Base-by-base conservation (phyloP, 2,888 invertebrate genomes). In the Seira ritae region DNA sequence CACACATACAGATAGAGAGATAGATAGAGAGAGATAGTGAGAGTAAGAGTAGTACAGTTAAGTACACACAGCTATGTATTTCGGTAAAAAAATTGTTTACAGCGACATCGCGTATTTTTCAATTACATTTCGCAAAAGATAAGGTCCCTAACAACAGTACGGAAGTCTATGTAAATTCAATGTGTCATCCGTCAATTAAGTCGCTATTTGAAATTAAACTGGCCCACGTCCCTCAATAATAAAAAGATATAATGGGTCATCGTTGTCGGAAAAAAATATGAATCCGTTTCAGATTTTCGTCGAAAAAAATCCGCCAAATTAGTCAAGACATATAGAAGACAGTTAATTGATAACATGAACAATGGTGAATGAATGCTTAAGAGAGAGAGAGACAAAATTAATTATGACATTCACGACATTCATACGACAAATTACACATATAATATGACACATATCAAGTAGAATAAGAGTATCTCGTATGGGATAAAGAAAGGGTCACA, bases 1-100 rank as follows among this genome's bases (percentile, higher is more conserved):
- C 81, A 87, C 84, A 88, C 84, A 85, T 77, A 86, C 37, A 85
- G 67, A 79, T 67, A 71, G 66, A 71, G 65, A 83, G 69, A 85
- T 80, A 85, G 69, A 85, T 71, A 85, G 17, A 72, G 20, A 72
- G 19, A 72, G 23, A 72, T 20, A 20, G 42, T 23, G 74, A 74
- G 23, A 72, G 15, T 55, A 24, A 20, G 31, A 62, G 74, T 71
- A 80, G 80, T 80, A 80, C 74, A 74, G 50, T 65, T 78, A 78
- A 69, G 65, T 75, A 81, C 15, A 80, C 69, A 50, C 50, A 50
- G 50, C 50, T 50, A 50, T 50, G 3, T 12, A 4, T 4, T 42
- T 42, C 42, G 12, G 42, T n/a, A n/a, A n/a, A 8, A 31, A 31
- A 4, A 31, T 8, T 4, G 2, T 31, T 8, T 4, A 31, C 31